These are phyloP conservation scores for Drosophila paranaensis DNA, from an alignment of 2,888 invertebrate species.

Conservation along the genomic window DNA sequence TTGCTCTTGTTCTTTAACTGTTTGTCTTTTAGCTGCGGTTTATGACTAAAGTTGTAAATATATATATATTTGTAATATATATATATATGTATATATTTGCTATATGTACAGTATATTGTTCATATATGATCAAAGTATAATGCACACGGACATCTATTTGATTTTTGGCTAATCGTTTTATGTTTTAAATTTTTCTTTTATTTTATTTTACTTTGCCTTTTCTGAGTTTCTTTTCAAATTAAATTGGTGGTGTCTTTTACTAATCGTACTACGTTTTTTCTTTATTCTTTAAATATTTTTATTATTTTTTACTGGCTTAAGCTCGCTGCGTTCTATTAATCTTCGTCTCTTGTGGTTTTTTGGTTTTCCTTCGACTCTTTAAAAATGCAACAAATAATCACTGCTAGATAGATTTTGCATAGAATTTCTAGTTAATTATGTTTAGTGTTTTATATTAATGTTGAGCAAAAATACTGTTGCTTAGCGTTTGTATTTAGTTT, in stretches of 20 bases:
- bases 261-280: conserved; percentile 70
- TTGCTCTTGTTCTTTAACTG: conserved; percentile 13
- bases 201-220: conserved; percentile 18
- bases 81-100: conserved; percentile 5
- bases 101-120: conserved; percentile 54
- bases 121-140: conserved; percentile 58
- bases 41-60: conserved; percentile 55
- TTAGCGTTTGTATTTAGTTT: conserved; percentile 59
- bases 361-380: conserved; percentile 26
- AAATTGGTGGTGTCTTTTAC: conserved; percentile 83
- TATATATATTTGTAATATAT: conserved; percentile 32
- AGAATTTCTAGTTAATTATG: conserved; percentile 35
- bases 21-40: conserved; percentile 53
- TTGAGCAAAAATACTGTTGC: conserved; percentile 81
- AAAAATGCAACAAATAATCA: conserved; percentile 77
- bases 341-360: conserved; percentile 34
- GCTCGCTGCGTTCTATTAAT: conserved; percentile 72
- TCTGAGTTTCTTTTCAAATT: conserved; percentile 55
- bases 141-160: conserved; percentile 58
- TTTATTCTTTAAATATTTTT: conserved; percentile 1
- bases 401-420: conserved; percentile 50
- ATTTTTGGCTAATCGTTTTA: conserved; percentile 57
- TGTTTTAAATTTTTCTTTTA: conserved; percentile 1
- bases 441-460: conserved; percentile 50
- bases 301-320: conserved; percentile 63